These are phyloP conservation scores for Pocillopora damicornis DNA, from an alignment of 64 coral and sea anemone genomes.

Conservation along the genomic window DNA sequence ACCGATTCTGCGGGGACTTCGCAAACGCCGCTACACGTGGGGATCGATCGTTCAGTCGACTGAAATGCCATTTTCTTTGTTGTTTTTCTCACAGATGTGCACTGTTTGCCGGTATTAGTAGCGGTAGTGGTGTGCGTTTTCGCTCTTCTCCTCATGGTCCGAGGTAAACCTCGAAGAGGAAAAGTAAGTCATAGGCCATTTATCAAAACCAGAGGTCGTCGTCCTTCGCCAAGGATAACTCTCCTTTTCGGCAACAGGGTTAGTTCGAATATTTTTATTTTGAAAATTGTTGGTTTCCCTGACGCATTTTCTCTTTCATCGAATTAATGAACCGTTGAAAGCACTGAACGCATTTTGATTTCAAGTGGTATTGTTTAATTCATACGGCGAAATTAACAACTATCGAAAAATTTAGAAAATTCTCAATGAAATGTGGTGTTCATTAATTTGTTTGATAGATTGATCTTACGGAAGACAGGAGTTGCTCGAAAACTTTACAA, in stretches of 20 bases:
- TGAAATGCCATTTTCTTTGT: background rate
- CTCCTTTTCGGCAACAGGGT: slow-evolving; percentile 7
- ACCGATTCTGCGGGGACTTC: slow-evolving; percentile 19
- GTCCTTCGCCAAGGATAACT: background rate
- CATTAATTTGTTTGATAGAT: background rate
- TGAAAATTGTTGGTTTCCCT: background rate
- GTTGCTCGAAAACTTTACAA: background rate
- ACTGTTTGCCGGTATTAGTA: slow-evolving; percentile 11
- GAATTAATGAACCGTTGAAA: background rate
- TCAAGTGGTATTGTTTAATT: background rate
- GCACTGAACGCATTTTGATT: background rate
- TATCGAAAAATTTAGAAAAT: background rate
- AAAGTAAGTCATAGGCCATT: background rate
- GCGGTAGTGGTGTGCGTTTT: background rate
- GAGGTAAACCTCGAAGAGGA: slow-evolving; percentile 4
- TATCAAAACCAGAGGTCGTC: slow-evolving; percentile 5
- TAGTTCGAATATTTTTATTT: background rate
- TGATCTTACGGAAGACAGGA: background rate
- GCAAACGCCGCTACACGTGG: slow-evolving; percentile 2
- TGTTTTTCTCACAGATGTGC: slow-evolving; percentile 21
- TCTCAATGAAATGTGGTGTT: background rate
- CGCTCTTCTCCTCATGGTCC: slow-evolving; percentile 3
- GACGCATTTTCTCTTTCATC: slow-evolving; percentile 2
- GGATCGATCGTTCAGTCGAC: background rate
- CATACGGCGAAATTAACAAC: background rate